Percentiles rank a stretch among this genome's conserved stretches.
Conservation (phyloP, 2,113 vertebrate genomes). For the Tragelaphus buxtoni region DNA sequence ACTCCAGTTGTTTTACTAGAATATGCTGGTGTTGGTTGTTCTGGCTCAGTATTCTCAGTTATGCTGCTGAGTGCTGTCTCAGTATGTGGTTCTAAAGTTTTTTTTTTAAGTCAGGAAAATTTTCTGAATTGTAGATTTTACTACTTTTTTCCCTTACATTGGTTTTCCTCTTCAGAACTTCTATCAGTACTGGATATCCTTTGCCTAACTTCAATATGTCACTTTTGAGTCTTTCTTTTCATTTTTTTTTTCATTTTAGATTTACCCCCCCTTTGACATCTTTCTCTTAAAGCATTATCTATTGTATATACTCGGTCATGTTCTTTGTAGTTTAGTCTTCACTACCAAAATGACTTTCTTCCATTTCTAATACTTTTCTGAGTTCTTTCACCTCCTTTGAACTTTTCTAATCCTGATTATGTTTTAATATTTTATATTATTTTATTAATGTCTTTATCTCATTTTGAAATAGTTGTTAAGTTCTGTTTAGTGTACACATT, state of each 20-base stretch:
- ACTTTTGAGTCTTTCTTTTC: background rate
- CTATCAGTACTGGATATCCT: background rate
- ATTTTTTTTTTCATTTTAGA: slow-evolving; percentile 1
- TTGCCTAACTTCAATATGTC: background rate
- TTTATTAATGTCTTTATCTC: background rate
- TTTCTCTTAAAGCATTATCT: background rate
- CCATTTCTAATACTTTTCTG: background rate
- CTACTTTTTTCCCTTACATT: background rate
- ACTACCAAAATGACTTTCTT: background rate
- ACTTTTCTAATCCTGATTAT: slow-evolving; percentile 18
- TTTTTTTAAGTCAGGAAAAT: background rate
- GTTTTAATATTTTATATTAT: background rate
- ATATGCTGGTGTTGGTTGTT: background rate
- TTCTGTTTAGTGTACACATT: background rate
- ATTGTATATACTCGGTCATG: background rate
- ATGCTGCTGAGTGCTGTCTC: background rate
- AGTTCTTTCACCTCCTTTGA: background rate
- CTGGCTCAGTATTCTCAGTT: background rate
- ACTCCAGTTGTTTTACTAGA: background rate
- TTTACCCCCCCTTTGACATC: background rate
- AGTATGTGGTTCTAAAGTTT: background rate
- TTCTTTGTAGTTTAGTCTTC: background rate
- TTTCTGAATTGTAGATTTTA: background rate
- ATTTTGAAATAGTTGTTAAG: background rate
- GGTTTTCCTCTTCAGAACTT: slow-evolving; percentile 20